Evolutionary conservation across 2,888 invertebrate species (phyloP).

Genomic region (Tyria jacobaeae): DNA sequence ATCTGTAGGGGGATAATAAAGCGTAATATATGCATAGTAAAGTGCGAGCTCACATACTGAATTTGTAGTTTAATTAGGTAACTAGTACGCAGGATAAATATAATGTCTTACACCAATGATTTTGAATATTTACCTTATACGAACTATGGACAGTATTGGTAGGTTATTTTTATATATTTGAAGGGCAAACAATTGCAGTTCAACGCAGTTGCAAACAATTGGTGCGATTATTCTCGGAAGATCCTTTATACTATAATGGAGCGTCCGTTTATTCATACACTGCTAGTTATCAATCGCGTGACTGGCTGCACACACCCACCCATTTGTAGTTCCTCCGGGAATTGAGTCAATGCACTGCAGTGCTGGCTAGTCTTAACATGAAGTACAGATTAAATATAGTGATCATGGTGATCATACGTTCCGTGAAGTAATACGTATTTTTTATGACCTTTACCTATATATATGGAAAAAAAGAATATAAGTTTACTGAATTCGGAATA

Average conservation of each 20-base stretch:
- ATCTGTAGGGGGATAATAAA: too few relatives aligned
- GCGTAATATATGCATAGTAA: too few relatives aligned
- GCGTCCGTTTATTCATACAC: slow-evolving; percentile 40
- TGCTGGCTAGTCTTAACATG: not conserved
- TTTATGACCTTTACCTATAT: too few relatives aligned
- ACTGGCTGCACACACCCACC: slow-evolving; percentile 31
- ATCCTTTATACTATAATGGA: slow-evolving; percentile 39
- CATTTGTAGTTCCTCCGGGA: slow-evolving; percentile 24
- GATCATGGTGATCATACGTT: too few relatives aligned
- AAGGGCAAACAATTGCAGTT: not conserved
- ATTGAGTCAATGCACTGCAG: slow-evolving; percentile 5
- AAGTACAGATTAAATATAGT: too few relatives aligned
- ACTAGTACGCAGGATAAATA: not conserved
- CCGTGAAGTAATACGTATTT: too few relatives aligned
- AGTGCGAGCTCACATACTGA: too few relatives aligned
- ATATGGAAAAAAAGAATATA: too few relatives aligned
- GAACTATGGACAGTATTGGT: too few relatives aligned
- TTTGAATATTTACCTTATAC: too few relatives aligned
- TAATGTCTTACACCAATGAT: not conserved
- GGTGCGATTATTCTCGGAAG: slow-evolving; percentile 31
- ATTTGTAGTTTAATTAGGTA: not conserved
- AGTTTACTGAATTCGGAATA: too few relatives aligned
- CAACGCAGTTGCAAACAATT: slow-evolving; percentile 26
- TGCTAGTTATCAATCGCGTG: slow-evolving; percentile 29
- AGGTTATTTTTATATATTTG: not conserved